Evolutionary conservation across 2,888 invertebrate species (phyloP).

Genomic region (Lathronympha strigana): DNA sequence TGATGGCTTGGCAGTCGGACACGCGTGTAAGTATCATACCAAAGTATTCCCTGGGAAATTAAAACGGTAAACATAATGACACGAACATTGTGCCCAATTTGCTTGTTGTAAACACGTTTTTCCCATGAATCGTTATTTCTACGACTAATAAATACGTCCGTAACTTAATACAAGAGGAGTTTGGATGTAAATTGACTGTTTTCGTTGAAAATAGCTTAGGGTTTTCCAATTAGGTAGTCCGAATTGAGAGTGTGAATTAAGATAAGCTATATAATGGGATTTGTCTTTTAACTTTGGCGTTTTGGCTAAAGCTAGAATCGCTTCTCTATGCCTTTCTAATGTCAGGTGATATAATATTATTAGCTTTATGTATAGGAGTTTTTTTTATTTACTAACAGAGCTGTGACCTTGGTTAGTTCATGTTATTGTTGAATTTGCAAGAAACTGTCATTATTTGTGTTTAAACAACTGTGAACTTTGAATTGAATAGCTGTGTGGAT

Average conservation of each 20-base stretch:
- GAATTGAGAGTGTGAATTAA: constrained; percentile 45
- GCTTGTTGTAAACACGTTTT: constrained; percentile 62
- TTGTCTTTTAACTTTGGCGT: constrained; percentile 53
- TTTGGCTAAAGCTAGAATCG: constrained; percentile 13
- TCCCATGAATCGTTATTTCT: constrained; percentile 42
- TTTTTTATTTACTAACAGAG: constrained; percentile 33
- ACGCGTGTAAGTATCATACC: constrained; percentile 72
- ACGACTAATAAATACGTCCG: not conserved
- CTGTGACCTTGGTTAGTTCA: constrained; percentile 23
- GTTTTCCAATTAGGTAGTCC: constrained; percentile 39
- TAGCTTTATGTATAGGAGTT: not conserved
- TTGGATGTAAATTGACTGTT: not conserved
- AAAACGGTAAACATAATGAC: not conserved
- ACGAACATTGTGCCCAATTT: constrained; percentile 15
- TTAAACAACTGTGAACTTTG: constrained; percentile 16
- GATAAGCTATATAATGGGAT: constrained; percentile 52
- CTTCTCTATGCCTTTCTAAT: constrained; percentile 7
- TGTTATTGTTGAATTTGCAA: constrained; percentile 21
- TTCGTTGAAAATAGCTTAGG: not conserved
- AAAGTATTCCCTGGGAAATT: not conserved
- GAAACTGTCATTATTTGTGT: constrained; percentile 13
- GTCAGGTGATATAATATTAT: not conserved
- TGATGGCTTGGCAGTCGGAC: constrained; percentile 84
- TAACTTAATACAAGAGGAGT: not conserved
- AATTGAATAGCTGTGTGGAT: not conserved